Evolutionary conservation across 2,888 invertebrate genomes (phyloP).

Genomic region (Xestia sexstrigata): DNA sequence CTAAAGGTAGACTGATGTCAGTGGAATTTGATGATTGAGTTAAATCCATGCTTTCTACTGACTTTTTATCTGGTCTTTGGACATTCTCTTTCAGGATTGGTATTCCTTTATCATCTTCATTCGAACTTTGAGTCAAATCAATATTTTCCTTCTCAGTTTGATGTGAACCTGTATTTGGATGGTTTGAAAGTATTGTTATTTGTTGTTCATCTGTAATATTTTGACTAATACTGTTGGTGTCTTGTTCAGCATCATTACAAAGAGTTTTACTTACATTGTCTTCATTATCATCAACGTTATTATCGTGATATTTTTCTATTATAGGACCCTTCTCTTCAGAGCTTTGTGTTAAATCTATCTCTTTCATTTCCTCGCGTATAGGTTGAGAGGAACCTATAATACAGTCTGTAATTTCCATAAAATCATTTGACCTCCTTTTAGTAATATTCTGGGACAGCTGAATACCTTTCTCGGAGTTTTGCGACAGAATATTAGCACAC

Average conservation of each 20-base stretch:
- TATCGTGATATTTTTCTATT: conserved; percentile 14
- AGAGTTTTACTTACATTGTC: conserved; percentile 6
- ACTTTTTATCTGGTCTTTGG: conserved; percentile 32
- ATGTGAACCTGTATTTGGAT: conserved; percentile 3
- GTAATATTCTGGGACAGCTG: conserved; percentile 71
- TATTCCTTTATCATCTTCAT: conserved; percentile 47
- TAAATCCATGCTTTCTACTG: conserved; percentile 72
- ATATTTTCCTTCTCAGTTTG: conserved; percentile 57
- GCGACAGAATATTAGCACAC: conserved; percentile 65
- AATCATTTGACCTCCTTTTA: conserved; percentile 78
- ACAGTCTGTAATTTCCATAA: conserved; percentile 85
- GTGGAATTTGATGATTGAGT: conserved; percentile 80
- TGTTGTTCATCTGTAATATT: conserved; percentile 41
- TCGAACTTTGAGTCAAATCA: conserved; percentile 74
- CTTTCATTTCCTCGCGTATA: conserved; percentile 62
- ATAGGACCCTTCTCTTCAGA: conserved; percentile 43
- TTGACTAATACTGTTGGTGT: conserved; percentile 19
- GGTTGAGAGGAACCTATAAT: conserved; percentile 67
- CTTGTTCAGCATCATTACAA: conserved; percentile 4
- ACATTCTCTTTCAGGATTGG: conserved; percentile 24
- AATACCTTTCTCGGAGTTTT: conserved; percentile 54
- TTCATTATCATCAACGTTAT: background rate
- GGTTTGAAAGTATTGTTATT: conserved; percentile 19
- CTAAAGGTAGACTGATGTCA: conserved; percentile 73
- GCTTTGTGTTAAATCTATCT: conserved; percentile 74